phyloP scores from a whole-genome alignment of 1,140 invertebrate species.

The Parapsyche elsis region DNA sequence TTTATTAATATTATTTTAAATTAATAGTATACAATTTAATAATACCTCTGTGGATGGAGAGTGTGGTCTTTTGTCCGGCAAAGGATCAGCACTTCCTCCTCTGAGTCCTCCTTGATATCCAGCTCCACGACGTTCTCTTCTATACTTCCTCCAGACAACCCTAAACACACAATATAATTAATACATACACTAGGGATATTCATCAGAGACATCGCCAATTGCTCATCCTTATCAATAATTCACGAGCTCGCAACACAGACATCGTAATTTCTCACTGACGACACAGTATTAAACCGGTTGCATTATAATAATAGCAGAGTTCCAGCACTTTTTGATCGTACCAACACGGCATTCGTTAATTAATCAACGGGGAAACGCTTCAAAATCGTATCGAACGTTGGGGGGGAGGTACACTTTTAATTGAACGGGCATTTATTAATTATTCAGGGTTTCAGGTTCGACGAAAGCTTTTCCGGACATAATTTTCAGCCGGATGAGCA shows the following conservation, averaged over 20 bases:
- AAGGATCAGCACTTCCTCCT: conserved; percentile 59
- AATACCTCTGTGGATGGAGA: conserved; percentile 38
- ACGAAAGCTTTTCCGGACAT: background rate
- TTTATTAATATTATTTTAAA: no score
- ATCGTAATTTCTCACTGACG: no score
- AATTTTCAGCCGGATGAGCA: conserved; percentile 16
- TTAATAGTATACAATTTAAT: no score
- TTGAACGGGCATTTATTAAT: conserved; percentile 17
- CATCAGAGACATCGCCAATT: background rate
- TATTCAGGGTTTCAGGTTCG: conserved; percentile 2
- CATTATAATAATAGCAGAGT: no score
- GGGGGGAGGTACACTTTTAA: background rate
- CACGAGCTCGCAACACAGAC: background rate
- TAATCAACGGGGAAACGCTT: background rate
- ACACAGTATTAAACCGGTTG: no score
- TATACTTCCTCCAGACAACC: conserved; percentile 61
- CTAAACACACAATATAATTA: conserved; percentile 54
- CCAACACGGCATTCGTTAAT: no score
- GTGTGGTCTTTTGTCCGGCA: conserved; percentile 43
- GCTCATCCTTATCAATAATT: background rate
- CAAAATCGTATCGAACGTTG: no score
- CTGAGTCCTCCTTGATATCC: conserved; percentile 59
- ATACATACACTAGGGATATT: background rate
- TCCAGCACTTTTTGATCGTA: no score
- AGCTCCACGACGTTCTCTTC: conserved; percentile 56